Evolutionary conservation across 2,888 invertebrate species (phyloP), one percentile per base, ranked within the genome.

Genomic region (Psococerastis gibbosa): DNA sequence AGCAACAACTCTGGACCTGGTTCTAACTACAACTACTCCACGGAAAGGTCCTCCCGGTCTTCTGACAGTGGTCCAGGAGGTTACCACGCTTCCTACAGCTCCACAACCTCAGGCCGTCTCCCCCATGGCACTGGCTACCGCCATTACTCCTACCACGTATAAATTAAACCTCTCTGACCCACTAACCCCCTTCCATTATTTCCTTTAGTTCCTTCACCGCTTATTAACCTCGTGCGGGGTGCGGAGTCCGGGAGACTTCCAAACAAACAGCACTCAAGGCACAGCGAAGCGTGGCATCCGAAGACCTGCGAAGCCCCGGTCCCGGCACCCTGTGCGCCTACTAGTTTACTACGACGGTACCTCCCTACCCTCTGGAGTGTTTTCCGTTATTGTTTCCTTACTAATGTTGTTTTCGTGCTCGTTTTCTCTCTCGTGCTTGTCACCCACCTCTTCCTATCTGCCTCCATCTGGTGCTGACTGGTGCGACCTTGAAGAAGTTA

Each of bases 141-240:
- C 57, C 82, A 84, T 64, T 85, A 74, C 69, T 82, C 83, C 55
- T 84, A 85, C 68, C 78, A 82, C 65, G 82, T 85, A 60, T 87
- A 79, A 71, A 59, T 15, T 11, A n/a, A n/a, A n/a, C n/a, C n/a
- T n/a, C n/a, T n/a, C n/a, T n/a, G n/a, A 42, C 32, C 15, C 33
- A 42, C 35, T n/a, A 17, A 41, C 34, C 35, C 22, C 22, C 22
- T 43, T 42, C 22, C 35, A 17, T 9, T 11, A 11, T 38, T 31
- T 20, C n/a, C 20, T 38, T 38, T 38, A 33, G 17, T 27, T 27
- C 27, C 27, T 27, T 27, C 27, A 9, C 27, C 11, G 27, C 27
- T 27, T 27, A 27, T 6, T 27, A 27, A 27, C 27, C 11, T 11
- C 27, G 11, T 27, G 27, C 11, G 27, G 27, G 27, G 27, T 11